A percentile compares a stretch with the other conserved stretches of the same genome.
These are phyloP conservation scores for Patella depressa DNA, from an alignment of 2,888 invertebrate species.

Conservation along the genomic window DNA sequence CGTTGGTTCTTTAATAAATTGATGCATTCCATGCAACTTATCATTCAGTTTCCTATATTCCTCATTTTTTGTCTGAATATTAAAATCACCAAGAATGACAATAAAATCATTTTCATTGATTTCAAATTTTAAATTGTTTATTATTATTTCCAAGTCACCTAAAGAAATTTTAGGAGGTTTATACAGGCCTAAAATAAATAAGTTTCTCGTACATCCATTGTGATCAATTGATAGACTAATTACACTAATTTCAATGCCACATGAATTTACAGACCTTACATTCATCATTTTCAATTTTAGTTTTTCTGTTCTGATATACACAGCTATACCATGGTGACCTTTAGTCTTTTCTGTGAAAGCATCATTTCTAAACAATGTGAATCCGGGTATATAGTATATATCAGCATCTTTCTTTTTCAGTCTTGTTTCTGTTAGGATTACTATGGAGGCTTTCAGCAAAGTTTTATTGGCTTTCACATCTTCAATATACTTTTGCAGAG, in stretches of 20 bases:
- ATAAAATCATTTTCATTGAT: background rate
- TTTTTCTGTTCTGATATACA: background rate
- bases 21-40: background rate
- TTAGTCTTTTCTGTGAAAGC: background rate
- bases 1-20: background rate
- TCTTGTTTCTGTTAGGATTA: background rate
- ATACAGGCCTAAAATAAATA: background rate
- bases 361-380: background rate
- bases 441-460: background rate
- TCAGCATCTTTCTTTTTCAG: background rate
- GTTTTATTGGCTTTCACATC: background rate
- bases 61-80: background rate
- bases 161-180: background rate
- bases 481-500: background rate
- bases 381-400: background rate
- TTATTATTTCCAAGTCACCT: background rate
- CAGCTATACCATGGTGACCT: background rate
- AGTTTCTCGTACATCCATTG: background rate
- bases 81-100: conserved; percentile 1
- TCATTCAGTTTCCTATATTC: background rate
- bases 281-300: background rate
- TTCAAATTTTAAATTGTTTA: background rate
- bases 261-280: too few species aligned
- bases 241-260: background rate
- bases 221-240: background rate